Evolutionary conservation across 2,888 invertebrate species (phyloP), one percentile per base, ranked within the genome.

Genomic region (Rhabditoides inermis): DNA sequence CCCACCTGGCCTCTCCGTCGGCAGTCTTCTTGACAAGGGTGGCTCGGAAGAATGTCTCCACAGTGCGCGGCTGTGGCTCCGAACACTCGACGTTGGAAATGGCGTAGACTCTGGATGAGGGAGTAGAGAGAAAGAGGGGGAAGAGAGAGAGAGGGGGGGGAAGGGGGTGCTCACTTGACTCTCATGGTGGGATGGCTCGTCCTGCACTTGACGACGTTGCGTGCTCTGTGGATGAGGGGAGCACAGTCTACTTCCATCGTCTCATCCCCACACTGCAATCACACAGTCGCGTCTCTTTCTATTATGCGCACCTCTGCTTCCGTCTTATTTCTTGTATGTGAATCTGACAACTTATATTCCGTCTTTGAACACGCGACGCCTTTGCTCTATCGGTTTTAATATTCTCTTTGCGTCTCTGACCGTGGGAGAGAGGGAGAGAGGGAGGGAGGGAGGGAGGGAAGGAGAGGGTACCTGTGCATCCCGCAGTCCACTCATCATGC

Each of bases 131-230:
- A 20, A 32, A 32, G 7, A 10, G 7, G 32, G 32, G 7, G 10
- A 10, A 7, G 32, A 32, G 7, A 32, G 32, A 32, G 15, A 28
- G 4, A 10, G 23, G 37, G 2, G 12, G 1, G 12, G 15, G 15
- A 7, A 28, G 37, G 20, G 22, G 15, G 37, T 20, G 30, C 61
- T 27, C 36, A 68, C 68, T 68, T 68, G 49, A 68, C 58, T 50
- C 66, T 50, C 60, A 68, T 66, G n/a, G 68, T 68, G 12, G 68
- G 68, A 57, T 68, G 68, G 32, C 63, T 63, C 3, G 64, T 68
- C 23, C 68, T 46, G 39, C 68, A 68, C 47, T 68, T 68, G 23
- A 68, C 68, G 10, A 68, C 68, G 52, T 66, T 68, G 27, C 68
- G 47, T 3, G 68, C 68, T 23, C 68, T 49, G 53, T 68, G 68